Evolutionary conservation across 1,140 invertebrate species (phyloP), one percentile per base, ranked within the genome.

Genomic region (Drosophila jambulina): DNA sequence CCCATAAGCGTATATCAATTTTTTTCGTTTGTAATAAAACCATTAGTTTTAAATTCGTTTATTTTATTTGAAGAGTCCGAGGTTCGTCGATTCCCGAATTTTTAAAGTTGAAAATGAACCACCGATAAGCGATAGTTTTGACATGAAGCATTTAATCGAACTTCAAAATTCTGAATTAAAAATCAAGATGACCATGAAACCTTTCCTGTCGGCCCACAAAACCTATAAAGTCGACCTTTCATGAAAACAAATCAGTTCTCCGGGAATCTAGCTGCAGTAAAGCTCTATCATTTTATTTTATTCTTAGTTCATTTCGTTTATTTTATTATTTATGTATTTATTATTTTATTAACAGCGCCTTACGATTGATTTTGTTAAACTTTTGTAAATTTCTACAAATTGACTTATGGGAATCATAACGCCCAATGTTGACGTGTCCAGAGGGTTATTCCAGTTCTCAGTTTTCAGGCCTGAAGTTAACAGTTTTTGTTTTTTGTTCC

Each of bases 11-110:
- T 54, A 3, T 54, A 17, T 15, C 8, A 1, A 2, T 19, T 34
- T 49, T 51, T 29, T 51, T 53, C 1, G 21, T 23, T 34, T 21
- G 29, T 36, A 56, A 56, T 56, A 56, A 56, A 56, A 21, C 34
- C 21, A 38, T n/a, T 38, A 56, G 34, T 25, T 4, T 25, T 25
- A 25, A 38, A 56, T n/a, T 2, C 0, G 21, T 38, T 38, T 23
- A n/a, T 36, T 54, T 23, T 17, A 2, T 23, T 38, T 36, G 7
- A 10, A 21, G 29, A 2, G 8, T 25, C 3, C 0, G n/a, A 8
- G 49, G 12, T 13, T 51, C 3, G 6, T 45, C 12, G 21, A 4
- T 4, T 45, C 4, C 10, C 10, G n/a, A 23, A 21, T 10, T 5
- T 12, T 43, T 9, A 9, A 42, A 8, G 7, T n/a, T 42, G n/a